Base-by-base conservation (phyloP, 2,888 invertebrate genomes). In the Nudaria mundana region DNA sequence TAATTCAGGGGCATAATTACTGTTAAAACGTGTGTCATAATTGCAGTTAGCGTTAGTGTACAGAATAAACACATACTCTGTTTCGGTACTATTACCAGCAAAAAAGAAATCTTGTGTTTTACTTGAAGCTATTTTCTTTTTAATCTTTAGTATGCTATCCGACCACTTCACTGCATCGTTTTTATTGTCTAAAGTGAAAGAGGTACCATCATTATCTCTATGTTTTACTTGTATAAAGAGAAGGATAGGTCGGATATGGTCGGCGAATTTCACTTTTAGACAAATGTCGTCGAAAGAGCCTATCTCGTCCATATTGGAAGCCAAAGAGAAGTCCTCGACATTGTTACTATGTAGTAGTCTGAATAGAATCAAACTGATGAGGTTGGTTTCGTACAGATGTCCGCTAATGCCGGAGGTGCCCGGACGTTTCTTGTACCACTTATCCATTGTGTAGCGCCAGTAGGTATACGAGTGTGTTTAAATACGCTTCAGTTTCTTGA, bases 271-370 rank as follows among this genome's bases (percentile, higher is more conserved):
- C 5, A 37, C 30, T 32, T 30, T 56, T 7, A 52, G 29, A 18
- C 49, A 48, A 6, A 57, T 41, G 2, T 57, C 57, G 18, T 54
- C 6, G 37, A n/a, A n/a, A n/a, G n/a, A n/a, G n/a, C n/a, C n/a
- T n/a, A n/a, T n/a, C n/a, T n/a, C n/a, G n/a, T n/a, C n/a, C n/a
- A n/a, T n/a, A n/a, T n/a, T n/a, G n/a, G n/a, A n/a, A n/a, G n/a
- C n/a, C n/a, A n/a, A n/a, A n/a, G n/a, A n/a, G n/a, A n/a, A n/a
- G n/a, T n/a, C n/a, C n/a, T n/a, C n/a, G n/a, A n/a, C n/a, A n/a
- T n/a, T n/a, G n/a, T n/a, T n/a, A n/a, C n/a, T n/a, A n/a, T n/a
- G n/a, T n/a, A n/a, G n/a, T n/a, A n/a, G 13, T 40, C 57, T 49
- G 6, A 50, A 55, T 22, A 46, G 28, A 18, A 55, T 35, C 4